Conservation (phyloP, 2,888 invertebrate species). For the Carcina quercana region DNA sequence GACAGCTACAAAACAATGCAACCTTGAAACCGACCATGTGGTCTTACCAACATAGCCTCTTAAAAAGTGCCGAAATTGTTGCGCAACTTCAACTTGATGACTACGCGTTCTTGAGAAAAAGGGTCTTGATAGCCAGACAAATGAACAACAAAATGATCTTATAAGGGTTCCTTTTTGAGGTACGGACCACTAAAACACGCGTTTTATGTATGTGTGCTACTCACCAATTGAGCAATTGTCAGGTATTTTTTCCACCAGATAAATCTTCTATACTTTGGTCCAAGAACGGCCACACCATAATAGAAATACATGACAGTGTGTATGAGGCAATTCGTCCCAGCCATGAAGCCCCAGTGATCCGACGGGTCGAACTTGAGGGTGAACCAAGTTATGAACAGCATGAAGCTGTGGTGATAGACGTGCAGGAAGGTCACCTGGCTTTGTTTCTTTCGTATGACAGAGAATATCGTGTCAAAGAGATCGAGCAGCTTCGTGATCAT, state of each 20-base stretch:
- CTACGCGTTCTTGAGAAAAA: no score
- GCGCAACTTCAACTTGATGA: no score
- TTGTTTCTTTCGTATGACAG: constrained; percentile 84
- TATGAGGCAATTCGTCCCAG: constrained; percentile 78
- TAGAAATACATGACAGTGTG: constrained; percentile 85
- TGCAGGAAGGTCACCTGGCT: constrained; percentile 87
- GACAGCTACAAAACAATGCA: no score
- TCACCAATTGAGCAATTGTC: constrained; percentile 82
- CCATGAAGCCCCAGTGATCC: constrained; percentile 81
- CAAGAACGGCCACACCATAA: constrained; percentile 80
- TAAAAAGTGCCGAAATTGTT: no score
- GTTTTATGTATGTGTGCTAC: constrained; percentile 6
- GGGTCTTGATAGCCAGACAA: no score
- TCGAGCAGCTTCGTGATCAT: constrained; percentile 82
- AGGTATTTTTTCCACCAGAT: constrained; percentile 90
- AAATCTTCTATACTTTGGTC: constrained; percentile 78
- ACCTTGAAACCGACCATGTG: no score
- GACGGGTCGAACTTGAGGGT: constrained; percentile 82
- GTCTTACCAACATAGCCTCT: no score
- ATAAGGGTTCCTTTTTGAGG: no score
- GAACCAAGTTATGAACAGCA: constrained; percentile 81
- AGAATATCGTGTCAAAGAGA: constrained; percentile 84
- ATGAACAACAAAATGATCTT: no score
- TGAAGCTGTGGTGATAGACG: constrained; percentile 86
- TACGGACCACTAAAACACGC: no score